Base-by-base conservation (phyloP, 2,888 invertebrate species). In the Fragum whitleyi region DNA sequence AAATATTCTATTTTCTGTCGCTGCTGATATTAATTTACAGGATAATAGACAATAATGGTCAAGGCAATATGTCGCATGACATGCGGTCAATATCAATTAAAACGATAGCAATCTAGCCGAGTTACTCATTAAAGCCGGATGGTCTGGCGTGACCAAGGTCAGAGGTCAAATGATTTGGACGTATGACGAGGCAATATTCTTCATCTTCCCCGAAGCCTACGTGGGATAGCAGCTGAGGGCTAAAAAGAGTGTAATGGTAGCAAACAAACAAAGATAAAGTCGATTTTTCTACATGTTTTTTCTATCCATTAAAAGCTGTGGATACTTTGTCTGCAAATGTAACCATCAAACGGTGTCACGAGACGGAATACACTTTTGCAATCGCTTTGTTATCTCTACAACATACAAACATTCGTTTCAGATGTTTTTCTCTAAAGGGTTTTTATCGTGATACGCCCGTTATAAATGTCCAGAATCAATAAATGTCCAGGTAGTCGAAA, bases 381-480 rank as follows among this genome's bases (percentile, higher is more conserved):
- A n/a, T n/a, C n/a, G n/a, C n/a, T n/a, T n/a, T n/a, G n/a, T n/a
- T n/a, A n/a, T n/a, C n/a, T n/a, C n/a, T n/a, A n/a, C n/a, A n/a
- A n/a, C n/a, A n/a, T n/a, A n/a, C n/a, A n/a, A n/a, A n/a, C n/a
- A n/a, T n/a, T 36, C 9, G 32, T 36, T 6, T 36, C 9, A 36
- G 47, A 19, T 47, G 5, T 47, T n/a, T 3, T n/a, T 3, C 14
- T 47, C 47, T 47, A 14, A n/a, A n/a, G 14, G 47, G n/a, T 47
- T 14, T 19, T 9, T 19, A 47, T 47, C 47, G n/a, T 47, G 14
- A n/a, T 32, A 29, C 61, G 32, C 61, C 61, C 36, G 32, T 61
- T 32, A 61, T 61, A 61, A 61, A 61, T 32, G 61, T 61, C 61
- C 28, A n/a, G 32, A 61, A 61, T 61, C 61, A 61, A 61, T 61